Base-by-base conservation (phyloP, 2,888 invertebrate genomes). In the Hesperia comma region DNA sequence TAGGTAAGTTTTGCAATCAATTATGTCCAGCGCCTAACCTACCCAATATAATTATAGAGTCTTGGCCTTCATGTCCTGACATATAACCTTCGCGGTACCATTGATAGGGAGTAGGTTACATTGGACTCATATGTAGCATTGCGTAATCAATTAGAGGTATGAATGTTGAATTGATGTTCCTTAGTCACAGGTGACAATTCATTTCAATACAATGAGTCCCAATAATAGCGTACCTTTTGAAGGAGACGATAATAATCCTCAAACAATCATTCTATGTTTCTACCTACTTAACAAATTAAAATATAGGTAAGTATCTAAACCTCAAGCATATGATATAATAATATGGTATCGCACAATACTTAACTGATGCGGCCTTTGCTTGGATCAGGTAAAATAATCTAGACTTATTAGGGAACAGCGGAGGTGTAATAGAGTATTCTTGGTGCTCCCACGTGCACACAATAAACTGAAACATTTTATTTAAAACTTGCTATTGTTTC, bases 361-460 rank as follows among this genome's bases (percentile, higher is more conserved):
- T 43, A 64, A 58, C 51, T 62, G 55, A 43, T 68, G 68, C 69
- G 69, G 74, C 84, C 83, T 84, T 80, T 79, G 79, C 77, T 71
- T 80, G 80, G 86, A 86, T 87, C 84, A 86, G 69, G 84, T 85
- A 79, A 77, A 84, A 86, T 87, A 84, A 78, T 77, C 79, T 75
- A 77, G 77, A 75, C 79, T 74, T 80, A 79, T 77, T 79, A 74
- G 73, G 70, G 82, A 87, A 86, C 87, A 75, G 82, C 77, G 83
- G 82, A 86, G 88, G 86, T 84, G 85, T 86, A 86, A 85, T 84
- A 79, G 79, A 76, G 71, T 75, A 83, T 84, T 82, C 83, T 85
- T 80, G 72, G 77, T 77, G 77, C 87, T 81, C 82, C 85, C 84
- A 77, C 87, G 75, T 69, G 68, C 70, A 70, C 71, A 75, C 73